Percentiles rank a stretch among this genome's conserved stretches.
Conservation (phyloP, 2,113 vertebrate genomes). For the Daubentonia madagascariensis region DNA sequence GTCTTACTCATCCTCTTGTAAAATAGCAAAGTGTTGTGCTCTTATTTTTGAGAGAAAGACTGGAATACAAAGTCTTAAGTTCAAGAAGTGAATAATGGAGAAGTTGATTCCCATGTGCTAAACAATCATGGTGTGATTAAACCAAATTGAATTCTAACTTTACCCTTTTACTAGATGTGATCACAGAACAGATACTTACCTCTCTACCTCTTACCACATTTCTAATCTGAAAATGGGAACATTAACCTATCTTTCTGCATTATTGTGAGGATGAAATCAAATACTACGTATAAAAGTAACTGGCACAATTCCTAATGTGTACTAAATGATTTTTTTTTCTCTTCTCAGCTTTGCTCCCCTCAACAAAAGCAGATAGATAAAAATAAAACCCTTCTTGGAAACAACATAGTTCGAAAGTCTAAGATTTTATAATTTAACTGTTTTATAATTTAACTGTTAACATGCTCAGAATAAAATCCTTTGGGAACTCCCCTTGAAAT, state of each 20-base stretch:
- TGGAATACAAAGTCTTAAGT: not conserved
- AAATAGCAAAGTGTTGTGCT: not conserved
- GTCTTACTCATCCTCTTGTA: not conserved
- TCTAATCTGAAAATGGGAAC: not conserved
- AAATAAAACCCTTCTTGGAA: not conserved
- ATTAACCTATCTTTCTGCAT: not conserved
- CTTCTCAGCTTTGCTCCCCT: not conserved
- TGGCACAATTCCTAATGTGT: not conserved
- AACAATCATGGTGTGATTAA: fast-evolving
- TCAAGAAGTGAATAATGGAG: not conserved
- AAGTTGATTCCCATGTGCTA: not conserved
- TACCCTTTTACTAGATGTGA: not conserved
- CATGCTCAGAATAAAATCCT: not conserved
- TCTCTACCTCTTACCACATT: not conserved
- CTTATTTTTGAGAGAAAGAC: not conserved
- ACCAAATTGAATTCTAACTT: not conserved
- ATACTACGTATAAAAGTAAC: not conserved
- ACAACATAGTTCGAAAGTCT: not conserved
- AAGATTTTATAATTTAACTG: not conserved
- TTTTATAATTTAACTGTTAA: not conserved
- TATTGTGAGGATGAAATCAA: not conserved
- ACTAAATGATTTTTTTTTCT: not conserved
- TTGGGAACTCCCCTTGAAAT: not conserved
- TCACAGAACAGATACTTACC: not conserved
- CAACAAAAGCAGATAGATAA: not conserved